Evolutionary conservation across 2,113 vertebrate genomes (phyloP).

Genomic region (Protobothrops flavoviridis): DNA sequence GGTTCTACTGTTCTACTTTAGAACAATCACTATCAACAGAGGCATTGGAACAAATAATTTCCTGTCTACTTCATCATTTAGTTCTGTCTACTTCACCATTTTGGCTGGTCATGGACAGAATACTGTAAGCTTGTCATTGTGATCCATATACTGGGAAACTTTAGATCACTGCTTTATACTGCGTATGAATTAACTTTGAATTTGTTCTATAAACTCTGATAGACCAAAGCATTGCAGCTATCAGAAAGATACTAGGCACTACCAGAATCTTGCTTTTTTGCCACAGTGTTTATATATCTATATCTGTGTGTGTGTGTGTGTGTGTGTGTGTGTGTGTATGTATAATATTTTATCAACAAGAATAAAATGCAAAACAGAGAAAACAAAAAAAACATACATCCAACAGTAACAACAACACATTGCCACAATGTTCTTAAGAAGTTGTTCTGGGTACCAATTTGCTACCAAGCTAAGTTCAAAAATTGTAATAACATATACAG

Average conservation of each 20-base stretch:
- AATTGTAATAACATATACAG: background rate
- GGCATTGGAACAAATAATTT: too few species aligned
- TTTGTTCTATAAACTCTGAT: background rate
- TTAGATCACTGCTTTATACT: background rate
- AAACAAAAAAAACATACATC: too few species aligned
- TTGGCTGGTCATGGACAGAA: too few species aligned
- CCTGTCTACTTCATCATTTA: too few species aligned
- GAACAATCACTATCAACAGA: too few species aligned
- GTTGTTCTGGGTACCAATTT: background rate
- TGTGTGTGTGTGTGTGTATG: too few species aligned
- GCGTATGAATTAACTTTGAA: background rate
- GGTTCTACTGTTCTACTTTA: background rate
- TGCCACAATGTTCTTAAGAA: background rate
- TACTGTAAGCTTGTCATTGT: too few species aligned
- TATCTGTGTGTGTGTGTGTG: too few species aligned
- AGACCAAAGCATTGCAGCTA: background rate
- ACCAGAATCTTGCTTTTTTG: background rate
- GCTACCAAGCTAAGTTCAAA: background rate
- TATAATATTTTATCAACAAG: too few species aligned
- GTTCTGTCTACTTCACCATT: too few species aligned
- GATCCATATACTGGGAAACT: background rate
- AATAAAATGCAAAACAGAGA: too few species aligned
- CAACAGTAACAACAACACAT: too few species aligned
- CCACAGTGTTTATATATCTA: background rate
- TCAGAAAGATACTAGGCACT: background rate